Evolutionary conservation across 2,113 vertebrate genomes (phyloP), one percentile per base, ranked within the genome.

Genomic region (Paradisaea rubra): DNA sequence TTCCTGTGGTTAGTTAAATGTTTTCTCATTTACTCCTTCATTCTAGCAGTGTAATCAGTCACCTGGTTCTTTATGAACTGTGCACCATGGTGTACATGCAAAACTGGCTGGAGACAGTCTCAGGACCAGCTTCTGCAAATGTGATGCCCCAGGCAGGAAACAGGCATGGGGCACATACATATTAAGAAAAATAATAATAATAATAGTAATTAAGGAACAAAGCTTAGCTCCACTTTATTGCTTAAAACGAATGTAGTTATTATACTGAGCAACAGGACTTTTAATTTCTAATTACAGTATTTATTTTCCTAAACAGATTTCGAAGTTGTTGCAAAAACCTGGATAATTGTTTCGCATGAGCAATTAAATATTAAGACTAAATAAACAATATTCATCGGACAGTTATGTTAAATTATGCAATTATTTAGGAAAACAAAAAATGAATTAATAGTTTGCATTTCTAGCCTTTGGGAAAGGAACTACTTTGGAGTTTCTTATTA

Each of bases 241-340:
- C 88, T 95, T 80, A 90, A 93, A 92, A 95, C 68, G 89, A 94
- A 95, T 96, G 91, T 39, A 39, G 54, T 92, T 93, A 88, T 97
- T 86, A 96, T 33, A 94, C 73, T 13, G 24, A 82, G 80, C 94
- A 96, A 88, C 69, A 92, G 37, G 88, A 84, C 86, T 96, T 87
- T 94, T 91, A 78, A 83, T 94, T 95, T 94, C 91, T 95, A 97
- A 96, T 95, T 95, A 89, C 78, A 47, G 54, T 81, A 94, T 96
- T 95, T 94, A 94, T 96, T 96, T 97, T 96, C 76, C 56, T 79
- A 91, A 97, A 88, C 86, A 88, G 92, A 95, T 97, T 95, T 97
- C 56, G 57, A 91, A 97, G 88, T 95, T 95, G 94, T 92, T 91
- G 79, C 64, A 83, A 94, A 86, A 94, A 86, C 73, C 93, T 94